A percentile compares a stretch with the other conserved stretches of the same genome.
phyloP scores from a whole-genome alignment of 2,888 invertebrate species.

The Megamerina dolium region DNA sequence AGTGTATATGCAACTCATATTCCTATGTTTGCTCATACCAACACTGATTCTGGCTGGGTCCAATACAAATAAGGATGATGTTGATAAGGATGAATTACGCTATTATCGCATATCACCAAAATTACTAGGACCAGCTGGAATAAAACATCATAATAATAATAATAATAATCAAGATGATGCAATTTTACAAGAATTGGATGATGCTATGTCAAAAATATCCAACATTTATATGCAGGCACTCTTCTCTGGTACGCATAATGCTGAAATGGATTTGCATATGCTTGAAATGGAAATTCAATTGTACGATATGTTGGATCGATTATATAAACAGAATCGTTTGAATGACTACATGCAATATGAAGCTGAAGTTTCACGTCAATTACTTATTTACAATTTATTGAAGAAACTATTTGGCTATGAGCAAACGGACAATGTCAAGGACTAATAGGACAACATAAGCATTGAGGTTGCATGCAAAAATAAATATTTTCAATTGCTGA shows the following conservation, averaged over 20 bases:
- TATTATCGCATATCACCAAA: conserved; percentile 30
- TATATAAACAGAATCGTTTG: conserved; percentile 34
- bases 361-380: conserved; percentile 39
- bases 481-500: no score
- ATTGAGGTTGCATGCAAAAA: no score
- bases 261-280: conserved; percentile 32
- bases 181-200: conserved; percentile 29
- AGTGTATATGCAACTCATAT: no score
- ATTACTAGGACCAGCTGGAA: conserved; percentile 24
- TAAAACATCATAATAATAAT: no score
- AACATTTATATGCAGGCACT: conserved; percentile 39
- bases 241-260: conserved; percentile 35
- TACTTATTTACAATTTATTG: conserved; percentile 40
- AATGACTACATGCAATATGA: conserved; percentile 40
- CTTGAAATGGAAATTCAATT: conserved; percentile 33
- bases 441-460: conserved; percentile 2
- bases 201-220: conserved; percentile 31
- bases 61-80: no score
- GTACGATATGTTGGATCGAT: conserved; percentile 34
- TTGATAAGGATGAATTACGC: no score
- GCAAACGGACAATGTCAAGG: conserved; percentile 22
- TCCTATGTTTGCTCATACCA: no score
- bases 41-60: no score
- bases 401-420: conserved; percentile 40
- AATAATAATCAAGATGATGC: conserved; percentile 27